phyloP scores from a whole-genome alignment of 2,113 vertebrate genomes.

The Scomber scombrus region DNA sequence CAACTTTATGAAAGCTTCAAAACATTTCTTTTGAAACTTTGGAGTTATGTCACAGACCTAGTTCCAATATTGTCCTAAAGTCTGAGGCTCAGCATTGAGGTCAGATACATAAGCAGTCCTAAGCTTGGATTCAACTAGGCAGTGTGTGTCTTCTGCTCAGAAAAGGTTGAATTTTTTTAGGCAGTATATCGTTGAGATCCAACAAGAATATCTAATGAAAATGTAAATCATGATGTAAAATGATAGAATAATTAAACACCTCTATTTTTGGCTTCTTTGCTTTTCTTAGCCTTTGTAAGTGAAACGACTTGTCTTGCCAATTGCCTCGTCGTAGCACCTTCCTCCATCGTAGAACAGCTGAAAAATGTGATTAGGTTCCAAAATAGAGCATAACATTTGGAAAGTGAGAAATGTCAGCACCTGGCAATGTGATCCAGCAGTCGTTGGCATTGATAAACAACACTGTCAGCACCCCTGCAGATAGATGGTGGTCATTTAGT shows the following conservation, averaged over 20 bases:
- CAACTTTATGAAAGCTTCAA: background rate
- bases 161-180: background rate
- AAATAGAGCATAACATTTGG: conserved; percentile 47
- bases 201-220: conserved; percentile 14
- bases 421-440: conserved; percentile 45
- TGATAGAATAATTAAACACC: background rate
- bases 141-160: background rate
- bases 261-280: conserved; percentile 2
- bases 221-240: conserved; percentile 16
- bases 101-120: too few species aligned
- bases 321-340: background rate
- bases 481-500: conserved; percentile 62
- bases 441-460: conserved; percentile 70
- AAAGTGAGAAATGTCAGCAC: conserved; percentile 62
- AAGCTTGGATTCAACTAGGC: too few species aligned
- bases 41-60: background rate
- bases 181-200: background rate
- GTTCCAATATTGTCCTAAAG: background rate
- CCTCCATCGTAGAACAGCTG: conserved; percentile 1
- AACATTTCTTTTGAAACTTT: background rate
- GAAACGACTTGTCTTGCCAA: conserved; percentile 14
- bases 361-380: conserved; percentile 63
- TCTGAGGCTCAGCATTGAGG: background rate
- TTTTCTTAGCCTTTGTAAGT: background rate
- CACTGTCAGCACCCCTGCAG: conserved; percentile 37